A percentile compares a stretch with the other conserved stretches of the same genome.
phyloP scores from a whole-genome alignment of 2,797 vertebrate genomes.

The Tarsius wallacei region DNA sequence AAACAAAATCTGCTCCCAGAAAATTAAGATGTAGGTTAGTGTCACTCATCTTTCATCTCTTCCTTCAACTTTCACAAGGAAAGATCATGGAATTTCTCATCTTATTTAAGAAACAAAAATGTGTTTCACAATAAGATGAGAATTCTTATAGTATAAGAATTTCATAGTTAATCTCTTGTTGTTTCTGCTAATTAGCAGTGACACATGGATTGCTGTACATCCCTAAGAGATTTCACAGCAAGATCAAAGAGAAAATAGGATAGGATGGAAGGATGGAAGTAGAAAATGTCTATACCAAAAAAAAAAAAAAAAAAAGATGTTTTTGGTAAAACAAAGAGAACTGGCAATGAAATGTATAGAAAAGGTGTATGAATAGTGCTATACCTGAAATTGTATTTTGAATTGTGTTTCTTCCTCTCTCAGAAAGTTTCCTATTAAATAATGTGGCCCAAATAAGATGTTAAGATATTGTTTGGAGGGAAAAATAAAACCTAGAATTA shows the following conservation, averaged over 20 bases:
- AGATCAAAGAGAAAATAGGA: constrained; percentile 80
- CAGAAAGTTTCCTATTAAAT: constrained; percentile 21
- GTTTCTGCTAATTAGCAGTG: constrained; percentile 83
- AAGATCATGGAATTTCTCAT: constrained; percentile 62
- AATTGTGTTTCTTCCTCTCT: neutral
- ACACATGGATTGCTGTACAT: constrained; percentile 67
- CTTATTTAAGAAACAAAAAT: constrained; percentile 73
- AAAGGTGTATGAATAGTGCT: neutral
- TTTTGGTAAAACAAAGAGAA: constrained; percentile 19
- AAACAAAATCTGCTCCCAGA: neutral
- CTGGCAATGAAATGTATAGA: constrained; percentile 1
- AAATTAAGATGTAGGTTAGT: constrained; percentile 64
- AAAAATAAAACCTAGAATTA: constrained; percentile 61
- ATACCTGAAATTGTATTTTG: neutral
- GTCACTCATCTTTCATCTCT: constrained; percentile 47
- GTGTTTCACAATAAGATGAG: constrained; percentile 72
- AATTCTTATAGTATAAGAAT: constrained; percentile 77
- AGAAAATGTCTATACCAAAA: constrained; percentile 47
- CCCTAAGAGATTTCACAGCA: constrained; percentile 74
- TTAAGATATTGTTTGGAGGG: neutral
- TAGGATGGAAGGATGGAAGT: constrained; percentile 53
- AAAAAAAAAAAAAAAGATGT: constrained; percentile 64
- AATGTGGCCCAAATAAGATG: neutral
- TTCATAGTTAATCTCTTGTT: constrained; percentile 79
- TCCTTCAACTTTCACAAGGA: constrained; percentile 67